phyloP scores from a whole-genome alignment of 2,113 vertebrate genomes.

The Anarrhichthys ocellatus region DNA sequence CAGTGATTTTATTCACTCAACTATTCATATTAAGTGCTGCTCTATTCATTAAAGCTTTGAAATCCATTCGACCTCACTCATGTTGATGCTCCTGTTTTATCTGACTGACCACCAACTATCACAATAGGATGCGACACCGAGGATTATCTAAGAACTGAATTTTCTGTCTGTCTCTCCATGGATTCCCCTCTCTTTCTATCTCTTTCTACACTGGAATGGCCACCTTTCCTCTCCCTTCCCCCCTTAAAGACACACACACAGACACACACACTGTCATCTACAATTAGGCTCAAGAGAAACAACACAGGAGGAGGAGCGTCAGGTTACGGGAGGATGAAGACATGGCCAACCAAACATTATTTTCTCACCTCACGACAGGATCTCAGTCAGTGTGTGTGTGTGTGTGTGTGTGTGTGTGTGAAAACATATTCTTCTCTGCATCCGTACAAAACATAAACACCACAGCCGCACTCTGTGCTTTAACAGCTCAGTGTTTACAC shows the following conservation, averaged over 20 bases:
- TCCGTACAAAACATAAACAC: conserved; percentile 6
- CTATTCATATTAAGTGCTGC: conserved; percentile 41
- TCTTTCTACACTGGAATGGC: conserved; percentile 59
- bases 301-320: conserved; percentile 71
- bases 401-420: conserved; percentile 17
- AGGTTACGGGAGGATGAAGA: conserved; percentile 63
- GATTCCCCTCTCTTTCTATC: conserved; percentile 44
- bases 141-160: conserved; percentile 47
- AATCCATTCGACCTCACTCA: conserved; percentile 43
- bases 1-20: conserved; percentile 27
- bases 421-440: conserved; percentile 26
- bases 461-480: conserved; percentile 6
- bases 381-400: conserved; percentile 20
- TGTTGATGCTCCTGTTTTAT: conserved; percentile 35
- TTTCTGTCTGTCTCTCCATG: conserved; percentile 27
- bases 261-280: conserved; percentile 73
- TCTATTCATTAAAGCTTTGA: conserved; percentile 51
- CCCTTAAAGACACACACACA: conserved; percentile 62
- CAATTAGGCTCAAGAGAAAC: conserved; percentile 79
- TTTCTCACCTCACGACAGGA: conserved; percentile 53
- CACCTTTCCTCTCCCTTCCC: conserved; percentile 73
- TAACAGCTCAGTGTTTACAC: conserved; percentile 32
- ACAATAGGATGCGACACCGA: conserved; percentile 1
- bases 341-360: conserved; percentile 56
- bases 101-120: conserved; percentile 8